These are phyloP conservation scores for Rhabdomys dilectus DNA, from an alignment of 2,113 vertebrate species.

Conservation along the genomic window DNA sequence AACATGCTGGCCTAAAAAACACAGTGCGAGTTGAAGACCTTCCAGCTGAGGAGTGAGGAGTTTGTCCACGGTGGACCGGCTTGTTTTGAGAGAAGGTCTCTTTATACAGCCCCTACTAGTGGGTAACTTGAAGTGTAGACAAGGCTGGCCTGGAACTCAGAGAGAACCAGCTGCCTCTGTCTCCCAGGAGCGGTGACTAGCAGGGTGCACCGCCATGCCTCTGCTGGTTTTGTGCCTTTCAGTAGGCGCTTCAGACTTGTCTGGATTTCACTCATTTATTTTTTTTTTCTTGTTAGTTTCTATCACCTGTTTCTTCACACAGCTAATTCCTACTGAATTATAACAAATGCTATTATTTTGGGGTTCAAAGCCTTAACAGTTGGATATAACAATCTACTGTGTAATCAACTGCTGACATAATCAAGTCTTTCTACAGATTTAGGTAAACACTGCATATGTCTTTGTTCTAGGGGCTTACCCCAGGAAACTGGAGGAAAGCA, in stretches of 20 bases:
- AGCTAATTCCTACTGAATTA: conserved; percentile 1
- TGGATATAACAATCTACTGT: neutral
- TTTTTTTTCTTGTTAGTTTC: neutral
- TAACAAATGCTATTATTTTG: conserved; percentile 11
- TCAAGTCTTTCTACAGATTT: conserved; percentile 7
- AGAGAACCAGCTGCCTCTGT: neutral
- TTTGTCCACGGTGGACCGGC: neutral
- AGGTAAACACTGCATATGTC: neutral
- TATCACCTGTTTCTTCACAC: neutral
- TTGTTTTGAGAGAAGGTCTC: neutral
- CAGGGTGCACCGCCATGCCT: too few relatives aligned
- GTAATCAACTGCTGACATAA: neutral
- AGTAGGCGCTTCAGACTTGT: conserved; percentile 3
- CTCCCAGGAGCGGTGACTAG: neutral
- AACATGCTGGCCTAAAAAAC: neutral
- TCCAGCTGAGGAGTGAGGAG: neutral
- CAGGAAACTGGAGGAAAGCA: neutral
- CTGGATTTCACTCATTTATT: neutral
- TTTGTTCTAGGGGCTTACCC: neutral
- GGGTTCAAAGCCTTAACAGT: neutral
- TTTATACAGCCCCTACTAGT: neutral
- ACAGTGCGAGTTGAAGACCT: neutral
- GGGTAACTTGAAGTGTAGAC: neutral
- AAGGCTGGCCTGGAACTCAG: neutral
- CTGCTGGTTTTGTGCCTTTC: conserved; percentile 28